A percentile compares a stretch with the other conserved stretches of the same genome.
These are phyloP conservation scores for Platysternon megacephalum DNA, from an alignment of 2,113 vertebrate species.

Conservation along the genomic window DNA sequence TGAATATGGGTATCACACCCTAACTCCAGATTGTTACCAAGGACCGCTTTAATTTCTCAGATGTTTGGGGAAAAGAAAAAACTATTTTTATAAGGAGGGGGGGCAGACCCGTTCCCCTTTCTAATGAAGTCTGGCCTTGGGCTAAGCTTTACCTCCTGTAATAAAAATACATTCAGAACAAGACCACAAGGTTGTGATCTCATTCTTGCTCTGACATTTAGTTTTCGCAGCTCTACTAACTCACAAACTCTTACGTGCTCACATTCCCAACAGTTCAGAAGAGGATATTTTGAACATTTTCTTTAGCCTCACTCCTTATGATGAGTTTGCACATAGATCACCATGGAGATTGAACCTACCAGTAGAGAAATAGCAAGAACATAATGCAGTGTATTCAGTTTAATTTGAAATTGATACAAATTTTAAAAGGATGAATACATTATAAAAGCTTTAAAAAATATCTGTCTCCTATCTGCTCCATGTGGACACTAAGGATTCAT, in stretches of 20 bases:
- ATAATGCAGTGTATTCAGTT: neutral
- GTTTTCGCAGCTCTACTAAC: neutral
- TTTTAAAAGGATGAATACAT: neutral
- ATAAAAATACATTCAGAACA: neutral
- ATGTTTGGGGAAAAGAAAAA: neutral
- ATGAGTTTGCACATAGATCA: neutral
- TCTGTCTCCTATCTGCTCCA: neutral
- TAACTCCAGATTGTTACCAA: neutral
- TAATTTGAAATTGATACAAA: neutral
- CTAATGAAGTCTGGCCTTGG: neutral
- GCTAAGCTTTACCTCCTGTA: neutral
- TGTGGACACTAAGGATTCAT: neutral
- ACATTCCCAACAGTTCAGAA: fast-evolving
- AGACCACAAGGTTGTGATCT: neutral
- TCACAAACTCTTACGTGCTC: neutral
- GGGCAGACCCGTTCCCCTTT: neutral
- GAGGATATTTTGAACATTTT: neutral
- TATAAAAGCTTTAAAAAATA: neutral
- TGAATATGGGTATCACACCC: neutral
- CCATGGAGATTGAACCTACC: neutral
- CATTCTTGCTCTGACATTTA: neutral
- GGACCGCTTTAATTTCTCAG: neutral
- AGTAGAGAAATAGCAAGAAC: neutral
- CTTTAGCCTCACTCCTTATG: neutral
- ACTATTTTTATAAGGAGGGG: neutral